A percentile compares a stretch with the other conserved stretches of the same genome.
Conservation (phyloP, 2,888 invertebrate genomes). For the Idaea dimidiata region DNA sequence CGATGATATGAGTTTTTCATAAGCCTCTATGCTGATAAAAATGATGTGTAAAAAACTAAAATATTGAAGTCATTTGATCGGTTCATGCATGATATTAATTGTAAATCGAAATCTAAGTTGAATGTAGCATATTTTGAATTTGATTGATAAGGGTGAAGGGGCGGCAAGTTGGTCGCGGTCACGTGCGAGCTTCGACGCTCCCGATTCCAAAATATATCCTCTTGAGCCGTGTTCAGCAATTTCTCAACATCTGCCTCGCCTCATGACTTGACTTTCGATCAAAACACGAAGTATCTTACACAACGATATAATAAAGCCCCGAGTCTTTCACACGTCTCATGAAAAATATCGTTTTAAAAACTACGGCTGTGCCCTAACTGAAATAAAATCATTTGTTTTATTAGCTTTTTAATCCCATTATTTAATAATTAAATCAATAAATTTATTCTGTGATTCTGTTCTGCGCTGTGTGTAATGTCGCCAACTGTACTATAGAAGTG, state of each 20-base stretch:
- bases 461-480: too few species aligned
- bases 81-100: background rate
- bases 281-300: constrained; percentile 26
- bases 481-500: too few species aligned
- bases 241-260: constrained; percentile 44
- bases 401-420: background rate
- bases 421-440: too few species aligned
- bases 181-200: constrained; percentile 35
- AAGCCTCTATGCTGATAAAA: background rate
- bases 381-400: background rate
- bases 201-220: constrained; percentile 41
- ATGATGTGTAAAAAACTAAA: constrained; percentile 1
- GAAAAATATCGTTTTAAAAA: background rate
- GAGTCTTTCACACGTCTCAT: constrained; percentile 17
- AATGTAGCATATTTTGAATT: constrained; percentile 51
- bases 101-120: constrained; percentile 22
- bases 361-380: background rate
- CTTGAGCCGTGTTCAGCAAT: constrained; percentile 46
- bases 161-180: constrained; percentile 29
- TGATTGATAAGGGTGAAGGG: constrained; percentile 60
- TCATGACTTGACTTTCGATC: constrained; percentile 41
- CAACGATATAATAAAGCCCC: constrained; percentile 13
- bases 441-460: too few species aligned
- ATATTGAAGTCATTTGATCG: constrained; percentile 8
- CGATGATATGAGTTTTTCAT: background rate